Evolutionary conservation across 2,797 vertebrate genomes (phyloP).

Genomic region (Mallotus villosus): DNA sequence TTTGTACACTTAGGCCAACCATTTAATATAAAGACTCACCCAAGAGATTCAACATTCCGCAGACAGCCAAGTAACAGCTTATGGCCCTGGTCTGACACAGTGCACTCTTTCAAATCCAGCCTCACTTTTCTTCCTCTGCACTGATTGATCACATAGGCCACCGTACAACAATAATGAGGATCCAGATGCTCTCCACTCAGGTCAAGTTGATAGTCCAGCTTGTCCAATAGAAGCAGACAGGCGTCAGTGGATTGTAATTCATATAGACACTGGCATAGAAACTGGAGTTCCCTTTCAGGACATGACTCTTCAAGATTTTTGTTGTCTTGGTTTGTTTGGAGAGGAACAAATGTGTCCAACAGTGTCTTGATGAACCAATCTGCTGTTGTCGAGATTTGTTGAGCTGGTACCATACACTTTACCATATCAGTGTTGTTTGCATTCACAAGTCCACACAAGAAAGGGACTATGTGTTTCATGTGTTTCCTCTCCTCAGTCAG

Average conservation of each 20-base stretch:
- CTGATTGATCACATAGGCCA: conserved; percentile 40
- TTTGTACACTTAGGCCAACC: no score
- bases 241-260: conserved; percentile 40
- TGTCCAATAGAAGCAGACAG: conserved; percentile 32
- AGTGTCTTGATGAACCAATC: conserved; percentile 18
- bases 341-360: conserved; percentile 10
- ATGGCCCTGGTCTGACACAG: conserved; percentile 33
- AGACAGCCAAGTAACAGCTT: conserved; percentile 33
- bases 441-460: conserved; percentile 50
- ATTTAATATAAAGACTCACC: conserved; percentile 2
- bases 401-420: conserved; percentile 25
- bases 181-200: conserved; percentile 31
- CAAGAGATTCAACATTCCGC: conserved; percentile 28
- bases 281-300: conserved; percentile 11
- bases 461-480: conserved; percentile 56
- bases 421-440: conserved; percentile 20
- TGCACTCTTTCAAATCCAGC: conserved; percentile 39
- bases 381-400: conserved; percentile 10
- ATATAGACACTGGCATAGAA: conserved; percentile 46
- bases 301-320: neutral
- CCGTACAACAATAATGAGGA: conserved; percentile 38
- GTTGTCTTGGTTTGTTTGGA: neutral
- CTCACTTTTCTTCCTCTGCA: conserved; percentile 16
- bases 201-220: conserved; percentile 20
- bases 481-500: conserved; percentile 46